These are phyloP conservation scores for Bombyx mori DNA, from an alignment of 1,140 invertebrate species.

Conservation along the genomic window DNA sequence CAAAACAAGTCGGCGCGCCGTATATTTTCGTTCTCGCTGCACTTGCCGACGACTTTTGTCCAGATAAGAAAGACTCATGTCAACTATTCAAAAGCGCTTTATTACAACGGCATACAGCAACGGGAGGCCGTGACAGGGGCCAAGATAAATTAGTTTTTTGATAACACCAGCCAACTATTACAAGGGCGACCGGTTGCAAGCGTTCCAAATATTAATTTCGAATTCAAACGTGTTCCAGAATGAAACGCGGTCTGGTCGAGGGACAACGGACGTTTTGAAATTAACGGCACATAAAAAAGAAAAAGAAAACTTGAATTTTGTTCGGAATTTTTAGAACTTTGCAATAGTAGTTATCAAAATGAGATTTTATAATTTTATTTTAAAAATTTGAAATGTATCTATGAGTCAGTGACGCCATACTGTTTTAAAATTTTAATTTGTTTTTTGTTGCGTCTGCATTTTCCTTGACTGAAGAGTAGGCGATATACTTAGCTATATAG, in stretches of 20 bases:
- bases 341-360: not conserved
- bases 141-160: constrained; percentile 38
- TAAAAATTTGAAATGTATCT: not conserved
- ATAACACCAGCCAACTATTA: constrained; percentile 70
- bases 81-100: constrained; percentile 26
- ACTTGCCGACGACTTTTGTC: constrained; percentile 62
- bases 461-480: no score
- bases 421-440: not conserved
- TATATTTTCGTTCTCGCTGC: constrained; percentile 69
- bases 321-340: not conserved
- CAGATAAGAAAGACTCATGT: constrained; percentile 38
- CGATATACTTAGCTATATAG: no score
- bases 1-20: constrained; percentile 65
- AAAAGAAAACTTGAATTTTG: not conserved
- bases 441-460: not conserved
- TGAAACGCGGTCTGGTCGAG: constrained; percentile 29
- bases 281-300: constrained; percentile 12
- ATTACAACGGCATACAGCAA: constrained; percentile 21
- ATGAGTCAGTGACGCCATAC: no score
- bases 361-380: not conserved
- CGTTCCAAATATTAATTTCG: constrained; percentile 66
- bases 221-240: constrained; percentile 58
- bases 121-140: constrained; percentile 33
- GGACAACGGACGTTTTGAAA: constrained; percentile 26
- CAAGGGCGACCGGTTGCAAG: constrained; percentile 66